These are phyloP conservation scores for Gambelia wislizenii DNA, from an alignment of 2,797 vertebrate genomes.

Conservation along the genomic window DNA sequence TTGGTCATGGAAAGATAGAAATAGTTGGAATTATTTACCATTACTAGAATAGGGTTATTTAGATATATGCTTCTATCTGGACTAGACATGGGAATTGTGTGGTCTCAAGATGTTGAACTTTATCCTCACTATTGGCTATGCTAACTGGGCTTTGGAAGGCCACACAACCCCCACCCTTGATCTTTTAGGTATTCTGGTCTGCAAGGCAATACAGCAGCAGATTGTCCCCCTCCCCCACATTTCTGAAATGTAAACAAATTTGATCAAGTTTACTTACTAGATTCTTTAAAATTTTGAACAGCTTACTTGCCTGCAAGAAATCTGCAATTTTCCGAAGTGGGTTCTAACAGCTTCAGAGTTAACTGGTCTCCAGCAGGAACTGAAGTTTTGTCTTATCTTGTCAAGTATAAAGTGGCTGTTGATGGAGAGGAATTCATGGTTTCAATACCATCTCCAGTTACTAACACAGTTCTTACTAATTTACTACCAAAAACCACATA, in stretches of 20 bases:
- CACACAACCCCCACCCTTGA: background rate
- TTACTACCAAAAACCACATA: slow-evolving; percentile 92
- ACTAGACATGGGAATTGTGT: background rate
- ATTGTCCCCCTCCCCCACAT: background rate
- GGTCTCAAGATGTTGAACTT: no score
- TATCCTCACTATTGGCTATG: no score
- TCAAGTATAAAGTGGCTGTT: slow-evolving; percentile 85
- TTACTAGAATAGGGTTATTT: background rate
- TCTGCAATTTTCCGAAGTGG: slow-evolving; percentile 88
- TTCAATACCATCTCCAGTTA: slow-evolving; percentile 85
- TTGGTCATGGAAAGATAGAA: background rate
- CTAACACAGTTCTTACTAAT: slow-evolving; percentile 83
- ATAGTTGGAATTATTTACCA: background rate
- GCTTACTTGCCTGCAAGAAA: slow-evolving; percentile 85
- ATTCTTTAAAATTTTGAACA: slow-evolving; percentile 67
- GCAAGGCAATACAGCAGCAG: background rate
- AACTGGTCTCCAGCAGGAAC: slow-evolving; percentile 86
- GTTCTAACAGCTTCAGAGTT: slow-evolving; percentile 87
- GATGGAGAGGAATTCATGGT: slow-evolving; percentile 85
- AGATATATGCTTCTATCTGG: background rate
- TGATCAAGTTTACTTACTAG: slow-evolving; percentile 29
- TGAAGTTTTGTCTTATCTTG: slow-evolving; percentile 84
- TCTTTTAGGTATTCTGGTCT: background rate
- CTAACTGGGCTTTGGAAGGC: no score
- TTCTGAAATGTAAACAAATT: slow-evolving; percentile 7